Conservation (phyloP, 2,113 vertebrate genomes). For the Trachemys scripta region DNA sequence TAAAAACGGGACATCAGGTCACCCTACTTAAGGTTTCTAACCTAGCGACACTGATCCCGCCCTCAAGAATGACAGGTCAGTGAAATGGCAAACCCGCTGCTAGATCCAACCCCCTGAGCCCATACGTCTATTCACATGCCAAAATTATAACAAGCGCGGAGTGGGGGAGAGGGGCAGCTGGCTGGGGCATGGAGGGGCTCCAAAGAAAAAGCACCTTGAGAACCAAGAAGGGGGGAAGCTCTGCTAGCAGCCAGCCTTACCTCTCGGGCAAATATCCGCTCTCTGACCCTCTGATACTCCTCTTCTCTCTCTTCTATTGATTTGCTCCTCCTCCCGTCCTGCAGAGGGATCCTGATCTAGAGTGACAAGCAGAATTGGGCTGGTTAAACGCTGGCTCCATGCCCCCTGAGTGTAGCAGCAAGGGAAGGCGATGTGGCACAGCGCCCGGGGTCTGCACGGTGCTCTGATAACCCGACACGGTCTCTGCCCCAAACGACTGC, state of each 20-base stretch:
- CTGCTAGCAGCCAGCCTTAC: slow-evolving; percentile 80
- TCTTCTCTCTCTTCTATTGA: slow-evolving; percentile 99
- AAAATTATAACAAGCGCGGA: background rate
- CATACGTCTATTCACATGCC: accelerated
- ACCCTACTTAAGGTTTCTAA: background rate
- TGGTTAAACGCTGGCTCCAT: slow-evolving; percentile 20
- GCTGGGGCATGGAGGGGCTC: background rate
- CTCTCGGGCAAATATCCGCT: slow-evolving; percentile 98
- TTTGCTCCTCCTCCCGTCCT: slow-evolving; percentile 98
- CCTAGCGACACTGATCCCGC: no score
- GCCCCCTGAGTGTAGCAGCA: background rate
- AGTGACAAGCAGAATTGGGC: slow-evolving; percentile 83
- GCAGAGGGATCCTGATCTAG: slow-evolving; percentile 98
- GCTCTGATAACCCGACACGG: background rate
- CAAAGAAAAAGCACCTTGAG: background rate
- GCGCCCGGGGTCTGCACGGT: accelerated
- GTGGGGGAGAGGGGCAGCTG: background rate
- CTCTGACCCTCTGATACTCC: slow-evolving; percentile 97
- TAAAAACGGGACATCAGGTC: no score
- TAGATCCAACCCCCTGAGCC: background rate
- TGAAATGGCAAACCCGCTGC: background rate
- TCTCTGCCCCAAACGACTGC: background rate
- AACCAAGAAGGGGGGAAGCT: background rate
- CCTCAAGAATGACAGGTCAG: background rate
- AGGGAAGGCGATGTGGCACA: background rate